A percentile compares a stretch with the other conserved stretches of the same genome.
phyloP scores from a whole-genome alignment of 2,113 vertebrate genomes.

The Ptyas mucosa region DNA sequence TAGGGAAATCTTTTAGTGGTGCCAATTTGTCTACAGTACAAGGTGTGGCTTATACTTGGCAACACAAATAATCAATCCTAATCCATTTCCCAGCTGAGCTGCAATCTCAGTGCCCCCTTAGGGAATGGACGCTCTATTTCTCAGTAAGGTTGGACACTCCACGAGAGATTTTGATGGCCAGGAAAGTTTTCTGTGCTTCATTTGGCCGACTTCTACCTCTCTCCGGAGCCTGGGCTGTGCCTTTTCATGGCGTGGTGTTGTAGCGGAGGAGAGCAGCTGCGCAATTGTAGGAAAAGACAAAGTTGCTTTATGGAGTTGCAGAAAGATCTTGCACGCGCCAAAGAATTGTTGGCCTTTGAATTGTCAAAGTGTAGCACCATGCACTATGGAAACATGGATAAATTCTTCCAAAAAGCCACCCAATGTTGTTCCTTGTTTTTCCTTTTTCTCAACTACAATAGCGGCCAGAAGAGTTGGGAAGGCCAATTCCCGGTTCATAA shows the following conservation, averaged over 20 bases:
- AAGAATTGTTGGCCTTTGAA: background rate
- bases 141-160: slow-evolving; percentile 5
- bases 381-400: background rate
- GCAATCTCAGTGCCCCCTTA: slow-evolving; percentile 25
- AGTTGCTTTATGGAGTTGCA: background rate
- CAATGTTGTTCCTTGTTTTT: background rate
- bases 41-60: slow-evolving; percentile 27
- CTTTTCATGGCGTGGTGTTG: background rate
- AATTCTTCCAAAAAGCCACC: background rate
- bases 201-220: background rate
- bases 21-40: slow-evolving; percentile 11
- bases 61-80: slow-evolving; percentile 12
- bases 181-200: background rate
- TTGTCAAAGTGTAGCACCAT: background rate
- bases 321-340: background rate
- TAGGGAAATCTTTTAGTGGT: slow-evolving; percentile 32
- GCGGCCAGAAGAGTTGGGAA: background rate
- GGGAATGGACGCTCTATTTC: background rate
- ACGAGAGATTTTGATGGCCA: background rate
- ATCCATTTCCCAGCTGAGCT: background rate
- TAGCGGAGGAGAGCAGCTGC: background rate
- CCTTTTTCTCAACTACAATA: background rate
- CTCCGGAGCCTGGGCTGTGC: background rate
- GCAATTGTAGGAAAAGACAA: background rate
- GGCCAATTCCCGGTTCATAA: background rate